Base-by-base conservation (phyloP, 2,888 invertebrate genomes). In the Drosophila anomalata region DNA sequence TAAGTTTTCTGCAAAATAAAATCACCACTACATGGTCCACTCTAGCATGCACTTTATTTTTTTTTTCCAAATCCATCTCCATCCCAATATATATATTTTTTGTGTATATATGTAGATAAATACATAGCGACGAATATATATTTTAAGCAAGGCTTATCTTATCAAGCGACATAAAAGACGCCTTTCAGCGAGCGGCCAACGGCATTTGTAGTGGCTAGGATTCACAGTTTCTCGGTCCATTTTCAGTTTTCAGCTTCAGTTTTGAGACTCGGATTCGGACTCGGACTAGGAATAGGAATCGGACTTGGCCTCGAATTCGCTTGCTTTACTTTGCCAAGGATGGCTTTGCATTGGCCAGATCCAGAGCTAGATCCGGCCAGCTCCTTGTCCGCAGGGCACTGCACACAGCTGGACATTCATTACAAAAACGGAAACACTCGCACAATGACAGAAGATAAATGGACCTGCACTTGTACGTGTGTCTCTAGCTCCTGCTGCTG, bases 391-490 rank as follows among this genome's bases (percentile, higher is more conserved):
- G 87, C 79, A 61, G 82, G 73, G 85, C 82, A 85, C 81, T 85
- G 82, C 88, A 85, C 82, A 83, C 82, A 83, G 86, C 82, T 83
- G 82, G 82, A 83, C 86, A 87, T 83, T 83, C 82, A 83, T 83
- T 83, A 83, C 88, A 85, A 87, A 83, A 83, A 87, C 82, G 82
- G 82, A 83, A 83, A 74, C 88, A 83, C 82, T 83, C 88, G 83
- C 77, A 78, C 82, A 85, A 77, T 83, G 82, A 83, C 82, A 87
- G 86, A 83, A 83, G 82, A 83, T 83, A 83, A 83, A 83, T 83
- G 82, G 82, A 85, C 82, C 88, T 83, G 82, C 86, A 83, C 86
- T 78, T 75, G 82, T 80, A 81, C 88, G 87, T 84, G 85, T 76
- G 68, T 67, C 69, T 56, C 59, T 44, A 36, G 36, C 36, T 36